phyloP scores from a whole-genome alignment of 2,797 vertebrate genomes.

The Poeciliopsis paucimaculata region DNA sequence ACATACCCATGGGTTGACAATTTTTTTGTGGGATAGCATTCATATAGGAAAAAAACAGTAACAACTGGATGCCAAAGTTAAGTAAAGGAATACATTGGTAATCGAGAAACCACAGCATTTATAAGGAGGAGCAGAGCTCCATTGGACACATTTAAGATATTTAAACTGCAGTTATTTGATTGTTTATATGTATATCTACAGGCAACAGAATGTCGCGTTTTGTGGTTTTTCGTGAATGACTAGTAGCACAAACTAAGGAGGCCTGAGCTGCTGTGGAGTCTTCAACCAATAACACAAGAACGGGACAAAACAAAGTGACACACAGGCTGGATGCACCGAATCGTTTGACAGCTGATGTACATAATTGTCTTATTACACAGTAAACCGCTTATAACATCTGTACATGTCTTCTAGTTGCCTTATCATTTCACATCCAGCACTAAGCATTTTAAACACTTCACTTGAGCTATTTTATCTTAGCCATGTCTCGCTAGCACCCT shows the following conservation, averaged over 20 bases:
- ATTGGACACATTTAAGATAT: neutral
- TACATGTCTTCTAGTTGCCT: neutral
- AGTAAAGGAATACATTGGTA: neutral
- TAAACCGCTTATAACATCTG: neutral
- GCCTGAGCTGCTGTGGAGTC: constrained; percentile 57
- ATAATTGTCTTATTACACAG: neutral
- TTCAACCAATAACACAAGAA: constrained; percentile 67
- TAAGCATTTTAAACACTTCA: constrained; percentile 37
- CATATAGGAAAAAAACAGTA: neutral
- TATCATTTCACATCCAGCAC: constrained; percentile 1
- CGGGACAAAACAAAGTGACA: constrained; percentile 62
- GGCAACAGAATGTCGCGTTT: neutral
- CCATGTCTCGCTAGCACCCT: constrained; percentile 58
- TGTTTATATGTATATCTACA: constrained; percentile 2
- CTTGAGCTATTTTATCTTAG: constrained; percentile 54
- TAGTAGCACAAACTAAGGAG: constrained; percentile 65
- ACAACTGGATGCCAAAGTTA: neutral
- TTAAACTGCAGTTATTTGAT: neutral
- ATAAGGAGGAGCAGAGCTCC: too few relatives aligned
- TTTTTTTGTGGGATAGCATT: neutral
- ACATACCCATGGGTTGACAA: neutral
- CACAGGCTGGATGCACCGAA: constrained; percentile 18
- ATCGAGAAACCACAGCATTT: neutral
- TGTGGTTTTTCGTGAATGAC: constrained; percentile 8
- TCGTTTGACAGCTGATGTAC: constrained; percentile 9